Evolutionary conservation across 2,888 invertebrate genomes (phyloP), one percentile per base, ranked within the genome.

Genomic region (Ligdia adustata): DNA sequence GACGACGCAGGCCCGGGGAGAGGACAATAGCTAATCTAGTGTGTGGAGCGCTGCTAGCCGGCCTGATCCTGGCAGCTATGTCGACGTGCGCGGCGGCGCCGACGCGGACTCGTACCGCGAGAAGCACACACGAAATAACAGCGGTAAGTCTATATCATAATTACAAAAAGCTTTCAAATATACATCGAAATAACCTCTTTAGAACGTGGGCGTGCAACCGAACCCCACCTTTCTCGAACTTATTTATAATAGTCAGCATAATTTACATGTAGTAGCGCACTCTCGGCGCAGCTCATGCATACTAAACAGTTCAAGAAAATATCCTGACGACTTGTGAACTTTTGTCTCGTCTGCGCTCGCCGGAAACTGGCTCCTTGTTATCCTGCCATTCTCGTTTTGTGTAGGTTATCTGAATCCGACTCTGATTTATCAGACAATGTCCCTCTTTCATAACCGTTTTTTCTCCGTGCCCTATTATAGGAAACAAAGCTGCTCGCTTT

Each of bases 351-450:
- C 71, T 71, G 72, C 63, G 73, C 61, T 66, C 78, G 71, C 79
- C 83, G 85, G 87, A 87, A 82, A 80, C 79, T 62, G 69, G 64
- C 70, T 72, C 68, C 73, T 77, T 77, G 78, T 72, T 79, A 77
- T 76, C 76, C 69, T 57, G 62, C 57, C 72, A 76, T 82, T 82
- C 71, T 61, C 59, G 61, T 73, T 79, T 86, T 84, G 83, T 86
- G 73, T 79, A 70, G 56, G 62, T 71, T 82, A 82, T 81, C 79
- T 73, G 67, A 67, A 76, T 75, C 71, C 69, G 22, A 22, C 62
- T 66, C 72, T 79, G 74, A 75, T 77, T 69, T 77, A 70, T 67
- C 68, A 72, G 72, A 75, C 74, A 75, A 70, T 75, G 71, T 68
- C 66, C 69, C 61, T 68, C 64, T 69, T 59, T 64, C 64, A 57